Conservation (phyloP, 2,888 invertebrate species). For the Leptopilina drosophilae region DNA sequence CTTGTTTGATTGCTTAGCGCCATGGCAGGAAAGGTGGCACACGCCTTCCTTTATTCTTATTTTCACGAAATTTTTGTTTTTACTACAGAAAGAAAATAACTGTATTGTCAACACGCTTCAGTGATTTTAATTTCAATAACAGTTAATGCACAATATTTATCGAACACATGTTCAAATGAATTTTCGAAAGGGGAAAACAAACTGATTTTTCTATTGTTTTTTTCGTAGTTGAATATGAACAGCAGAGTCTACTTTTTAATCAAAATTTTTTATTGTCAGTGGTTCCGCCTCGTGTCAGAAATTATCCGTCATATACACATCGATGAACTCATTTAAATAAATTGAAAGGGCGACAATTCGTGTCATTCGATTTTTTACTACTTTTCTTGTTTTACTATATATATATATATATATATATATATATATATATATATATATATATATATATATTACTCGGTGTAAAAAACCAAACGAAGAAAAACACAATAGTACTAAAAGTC, state of each 20-base stretch:
- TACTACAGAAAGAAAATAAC: conserved; percentile 62
- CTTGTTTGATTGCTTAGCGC: conserved; percentile 21
- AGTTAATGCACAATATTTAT: conserved; percentile 35
- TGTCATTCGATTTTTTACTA: conserved; percentile 31
- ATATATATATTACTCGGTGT: not conserved
- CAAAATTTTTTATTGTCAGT: no score
- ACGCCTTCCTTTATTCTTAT: conserved; percentile 55
- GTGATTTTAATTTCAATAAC: conserved; percentile 38
- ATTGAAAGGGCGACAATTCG: conserved; percentile 44
- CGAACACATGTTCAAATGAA: not conserved
- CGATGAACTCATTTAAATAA: conserved; percentile 58
- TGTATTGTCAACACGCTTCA: conserved; percentile 69
- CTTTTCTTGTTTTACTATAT: not conserved
- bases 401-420: not conserved
- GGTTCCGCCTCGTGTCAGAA: conserved; percentile 43
- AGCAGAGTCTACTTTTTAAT: no score
- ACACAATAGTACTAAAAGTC: conserved; percentile 6
- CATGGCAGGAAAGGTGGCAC: conserved; percentile 6
- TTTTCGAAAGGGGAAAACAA: not conserved
- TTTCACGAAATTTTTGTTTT: conserved; percentile 17
- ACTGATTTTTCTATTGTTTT: no score
- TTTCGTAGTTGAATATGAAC: no score
- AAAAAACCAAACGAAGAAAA: not conserved
- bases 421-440: no score
- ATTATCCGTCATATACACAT: conserved; percentile 63